Percentiles rank a stretch among this genome's conserved stretches.
phyloP scores from a whole-genome alignment of 1,140 invertebrate genomes.

The Brachionus sp. region DNA sequence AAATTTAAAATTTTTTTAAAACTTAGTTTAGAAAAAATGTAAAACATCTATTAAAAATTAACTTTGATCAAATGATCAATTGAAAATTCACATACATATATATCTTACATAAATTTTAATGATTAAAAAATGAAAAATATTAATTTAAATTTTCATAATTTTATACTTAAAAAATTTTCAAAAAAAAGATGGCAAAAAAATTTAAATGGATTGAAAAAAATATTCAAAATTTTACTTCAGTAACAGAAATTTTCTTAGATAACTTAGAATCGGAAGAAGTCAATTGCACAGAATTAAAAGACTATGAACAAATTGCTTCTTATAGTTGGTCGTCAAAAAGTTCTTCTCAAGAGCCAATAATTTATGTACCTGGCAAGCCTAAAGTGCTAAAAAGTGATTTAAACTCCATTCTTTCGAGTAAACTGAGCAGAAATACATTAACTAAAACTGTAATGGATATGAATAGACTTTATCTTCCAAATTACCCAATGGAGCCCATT shows the following conservation, averaged over 20 bases:
- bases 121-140: too few relatives aligned
- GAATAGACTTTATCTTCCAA: neutral
- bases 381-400: neutral
- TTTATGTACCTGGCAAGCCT: neutral
- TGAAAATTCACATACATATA: too few relatives aligned
- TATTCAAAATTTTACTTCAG: neutral
- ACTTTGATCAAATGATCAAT: too few relatives aligned
- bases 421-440: neutral
- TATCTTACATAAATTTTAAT: too few relatives aligned
- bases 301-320: neutral
- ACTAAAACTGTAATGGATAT: neutral
- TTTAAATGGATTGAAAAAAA: neutral
- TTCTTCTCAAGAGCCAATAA: neutral
- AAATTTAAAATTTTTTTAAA: too few relatives aligned
- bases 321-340: slow-evolving; percentile 23
- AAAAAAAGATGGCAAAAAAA: neutral
- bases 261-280: neutral
- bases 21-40: too few relatives aligned
- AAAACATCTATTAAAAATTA: too few relatives aligned
- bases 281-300: neutral
- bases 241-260: neutral
- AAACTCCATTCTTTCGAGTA: neutral
- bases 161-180: neutral
- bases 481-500: neutral
- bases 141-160: too few relatives aligned